These are phyloP conservation scores for Zaprionus inermis DNA, from an alignment of 1,140 invertebrate genomes.

Conservation along the genomic window DNA sequence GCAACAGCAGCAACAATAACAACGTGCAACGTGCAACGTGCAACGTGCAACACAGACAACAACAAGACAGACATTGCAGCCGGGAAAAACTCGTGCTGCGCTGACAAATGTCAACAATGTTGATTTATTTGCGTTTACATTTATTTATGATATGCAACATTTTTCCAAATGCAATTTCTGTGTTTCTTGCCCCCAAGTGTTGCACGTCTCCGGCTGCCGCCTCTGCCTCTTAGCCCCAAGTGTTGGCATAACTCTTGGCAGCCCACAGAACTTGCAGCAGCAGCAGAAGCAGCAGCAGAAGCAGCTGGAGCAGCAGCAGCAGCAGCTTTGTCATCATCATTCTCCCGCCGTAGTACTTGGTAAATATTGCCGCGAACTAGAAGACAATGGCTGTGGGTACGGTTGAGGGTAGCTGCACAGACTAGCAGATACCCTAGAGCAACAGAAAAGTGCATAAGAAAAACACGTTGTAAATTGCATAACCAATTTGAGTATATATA, in stretches of 20 bases:
- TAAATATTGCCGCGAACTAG: not conserved
- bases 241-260: constrained; percentile 48
- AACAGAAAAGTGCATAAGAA: no score
- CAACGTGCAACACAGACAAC: not conserved
- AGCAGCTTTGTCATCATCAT: constrained; percentile 20
- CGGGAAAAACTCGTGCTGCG: constrained; percentile 24
- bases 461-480: no score
- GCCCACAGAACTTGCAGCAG: constrained; percentile 5
- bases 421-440: not conserved
- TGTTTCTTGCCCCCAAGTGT: constrained; percentile 38
- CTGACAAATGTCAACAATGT: constrained; percentile 80
- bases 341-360: not conserved
- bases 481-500: no score
- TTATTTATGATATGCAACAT: constrained; percentile 82
- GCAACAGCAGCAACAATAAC: constrained; percentile 3
- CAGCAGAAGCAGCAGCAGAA: not conserved
- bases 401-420: not conserved
- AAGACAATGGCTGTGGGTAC: not conserved
- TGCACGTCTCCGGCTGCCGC: constrained; percentile 2
- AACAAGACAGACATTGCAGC: not conserved
- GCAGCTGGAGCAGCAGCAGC: not conserved
- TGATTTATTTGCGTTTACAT: constrained; percentile 80
- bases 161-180: constrained; percentile 76
- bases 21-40: constrained; percentile 1
- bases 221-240: constrained; percentile 23